Evolutionary conservation across 1,140 invertebrate species (phyloP).

Genomic region (Bombus pascuorum): DNA sequence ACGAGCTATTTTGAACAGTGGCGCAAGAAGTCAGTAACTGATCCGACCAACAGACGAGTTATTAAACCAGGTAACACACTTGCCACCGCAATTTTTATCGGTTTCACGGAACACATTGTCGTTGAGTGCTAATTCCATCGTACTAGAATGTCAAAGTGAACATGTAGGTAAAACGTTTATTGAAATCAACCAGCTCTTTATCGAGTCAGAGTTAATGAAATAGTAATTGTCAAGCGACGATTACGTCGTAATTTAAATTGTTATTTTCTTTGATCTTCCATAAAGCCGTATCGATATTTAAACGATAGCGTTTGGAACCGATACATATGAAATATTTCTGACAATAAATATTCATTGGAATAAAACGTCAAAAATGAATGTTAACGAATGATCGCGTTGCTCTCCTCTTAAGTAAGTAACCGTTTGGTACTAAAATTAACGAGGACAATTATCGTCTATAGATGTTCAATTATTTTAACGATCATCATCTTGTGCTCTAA

Average conservation of each 20-base stretch:
- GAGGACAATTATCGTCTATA: not conserved
- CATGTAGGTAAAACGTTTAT: no score
- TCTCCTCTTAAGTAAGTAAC: not conserved
- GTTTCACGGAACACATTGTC: not conserved
- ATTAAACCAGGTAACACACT: conserved; percentile 53
- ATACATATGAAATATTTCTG: no score
- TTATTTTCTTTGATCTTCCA: not conserved
- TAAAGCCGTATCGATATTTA: no score
- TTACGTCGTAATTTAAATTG: not conserved
- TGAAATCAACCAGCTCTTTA: no score
- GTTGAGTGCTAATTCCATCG: no score
- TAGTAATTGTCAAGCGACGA: not conserved
- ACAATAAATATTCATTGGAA: no score
- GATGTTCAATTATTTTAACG: conserved; percentile 59
- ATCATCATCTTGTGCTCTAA: conserved; percentile 43
- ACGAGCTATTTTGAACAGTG: conserved; percentile 66
- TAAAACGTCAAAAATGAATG: no score
- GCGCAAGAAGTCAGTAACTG: conserved; percentile 50
- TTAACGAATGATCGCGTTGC: not conserved
- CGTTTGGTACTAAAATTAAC: conserved; percentile 11
- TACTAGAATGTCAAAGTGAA: not conserved
- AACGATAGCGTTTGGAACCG: no score
- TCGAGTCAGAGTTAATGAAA: not conserved
- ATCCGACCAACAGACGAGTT: conserved; percentile 38
- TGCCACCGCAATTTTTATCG: conserved; percentile 39